phyloP scores from a whole-genome alignment of 2,888 invertebrate genomes.

The Pogonocherus hispidulus region DNA sequence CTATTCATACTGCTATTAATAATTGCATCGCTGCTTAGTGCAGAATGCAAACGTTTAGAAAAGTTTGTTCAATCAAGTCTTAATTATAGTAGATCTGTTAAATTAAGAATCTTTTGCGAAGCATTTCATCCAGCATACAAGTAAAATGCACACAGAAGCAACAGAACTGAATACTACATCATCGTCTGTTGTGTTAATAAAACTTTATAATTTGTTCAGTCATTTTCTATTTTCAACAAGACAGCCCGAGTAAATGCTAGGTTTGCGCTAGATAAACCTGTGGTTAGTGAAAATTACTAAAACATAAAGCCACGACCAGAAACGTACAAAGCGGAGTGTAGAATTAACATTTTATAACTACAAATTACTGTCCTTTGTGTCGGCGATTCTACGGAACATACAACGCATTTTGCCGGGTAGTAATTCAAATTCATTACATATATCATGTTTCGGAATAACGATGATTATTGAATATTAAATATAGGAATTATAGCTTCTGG shows the following conservation, averaged over 20 bases:
- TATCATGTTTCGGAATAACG: slow-evolving; percentile 26
- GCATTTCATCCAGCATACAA: not conserved
- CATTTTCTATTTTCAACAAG: slow-evolving; percentile 17
- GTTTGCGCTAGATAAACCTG: slow-evolving; percentile 35
- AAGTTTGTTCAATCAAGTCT: no score
- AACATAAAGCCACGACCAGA: slow-evolving; percentile 33
- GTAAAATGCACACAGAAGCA: slow-evolving; percentile 8
- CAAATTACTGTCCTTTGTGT: slow-evolving; percentile 35
- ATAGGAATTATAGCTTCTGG: slow-evolving; percentile 23
- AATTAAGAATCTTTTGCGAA: no score
- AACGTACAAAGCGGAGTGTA: slow-evolving; percentile 28
- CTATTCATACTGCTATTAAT: no score
- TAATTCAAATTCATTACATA: slow-evolving; percentile 31
- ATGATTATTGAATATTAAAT: slow-evolving; percentile 25
- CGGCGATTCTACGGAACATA: slow-evolving; percentile 25
- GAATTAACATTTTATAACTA: slow-evolving; percentile 38
- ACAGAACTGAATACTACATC: slow-evolving; percentile 17
- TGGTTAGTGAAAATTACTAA: slow-evolving; percentile 38
- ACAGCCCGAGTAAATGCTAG: slow-evolving; percentile 27
- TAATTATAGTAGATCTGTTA: no score
- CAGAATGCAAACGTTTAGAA: no score
- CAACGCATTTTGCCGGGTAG: slow-evolving; percentile 23
- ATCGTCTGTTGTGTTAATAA: slow-evolving; percentile 11
- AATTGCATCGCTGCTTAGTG: no score
- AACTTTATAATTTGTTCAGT: slow-evolving; percentile 30